Evolutionary conservation across 2,888 invertebrate species (phyloP), one percentile per base, ranked within the genome.

Genomic region (Rotaria magnacalcarata): DNA sequence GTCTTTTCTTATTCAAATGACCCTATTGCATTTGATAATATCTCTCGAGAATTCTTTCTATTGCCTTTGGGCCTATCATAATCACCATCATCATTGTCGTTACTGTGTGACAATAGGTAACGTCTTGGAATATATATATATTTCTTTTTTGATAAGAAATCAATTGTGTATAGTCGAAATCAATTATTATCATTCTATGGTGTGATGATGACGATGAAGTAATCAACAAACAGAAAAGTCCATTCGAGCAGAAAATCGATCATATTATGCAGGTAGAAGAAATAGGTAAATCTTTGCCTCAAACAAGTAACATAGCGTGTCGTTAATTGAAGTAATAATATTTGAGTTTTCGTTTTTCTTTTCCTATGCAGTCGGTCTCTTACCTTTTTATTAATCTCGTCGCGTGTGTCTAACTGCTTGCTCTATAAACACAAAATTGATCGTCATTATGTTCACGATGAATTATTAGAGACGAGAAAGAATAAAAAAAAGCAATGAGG

Each of bases 181-280:
- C 67, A 67, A 67, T 67, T 67, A 67, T 67, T 34, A 27, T 67
- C 16, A 34, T 67, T 11, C 10, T n/a, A 67, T 67, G 67, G 67
- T 67, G 67, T 67, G 67, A 67, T 67, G 67, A 67, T 67, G 50
- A 50, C 14, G 67, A 67, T 67, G 67, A 34, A 34, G 67, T 34
- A 67, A 34, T 67, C 27, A 67, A 50, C 50, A 34, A 16, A 67
- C 67, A 34, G 16, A 67, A 16, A n/a, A 67, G 67, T 67, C 14
- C 67, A 67, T 67, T 67, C 67, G 67, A 67, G 67, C 67, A 67
- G 67, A 67, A 67, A 67, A 67, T 67, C 34, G 27, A 67, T 67
- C 27, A 67, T 67, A n/a, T 67, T 67, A 67, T 67, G 34, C 11
- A 54, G 34, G 34, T 27, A 27, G 21, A 16, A 27, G 34, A 27